These are phyloP conservation scores for Saccostrea cuccullata DNA, from an alignment of 1,140 invertebrate genomes.

Conservation along the genomic window DNA sequence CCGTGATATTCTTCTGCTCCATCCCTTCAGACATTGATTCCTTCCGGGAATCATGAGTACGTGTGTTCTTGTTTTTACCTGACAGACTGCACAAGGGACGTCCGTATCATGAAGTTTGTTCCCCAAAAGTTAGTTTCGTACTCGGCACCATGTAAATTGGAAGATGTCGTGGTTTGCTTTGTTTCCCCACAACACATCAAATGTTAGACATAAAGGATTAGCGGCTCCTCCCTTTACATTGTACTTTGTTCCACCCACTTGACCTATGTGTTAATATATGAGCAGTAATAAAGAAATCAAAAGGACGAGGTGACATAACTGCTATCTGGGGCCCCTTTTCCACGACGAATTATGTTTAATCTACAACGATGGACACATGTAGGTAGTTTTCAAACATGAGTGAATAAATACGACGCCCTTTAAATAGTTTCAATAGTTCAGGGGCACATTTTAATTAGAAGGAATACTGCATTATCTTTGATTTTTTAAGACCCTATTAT, in stretches of 20 bases:
- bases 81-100: neutral
- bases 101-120: neutral
- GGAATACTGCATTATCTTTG: too few species aligned
- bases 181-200: neutral
- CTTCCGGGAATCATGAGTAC: neutral
- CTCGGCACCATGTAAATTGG: neutral
- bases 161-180: neutral
- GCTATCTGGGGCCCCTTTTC: too few species aligned
- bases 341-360: too few species aligned
- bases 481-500: too few species aligned
- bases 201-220: neutral
- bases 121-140: neutral
- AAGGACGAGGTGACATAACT: too few species aligned
- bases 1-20: conserved; percentile 56
- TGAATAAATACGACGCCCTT: too few species aligned
- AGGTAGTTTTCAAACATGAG: too few species aligned
- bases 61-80: neutral
- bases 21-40: neutral
- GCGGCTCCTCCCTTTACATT: neutral
- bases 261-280: neutral
- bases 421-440: too few species aligned
- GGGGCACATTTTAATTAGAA: too few species aligned
- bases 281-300: neutral
- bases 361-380: too few species aligned
- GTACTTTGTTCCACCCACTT: neutral